These are phyloP conservation scores for Frankliniella fusca DNA, from an alignment of 2,888 invertebrate species.

Conservation along the genomic window DNA sequence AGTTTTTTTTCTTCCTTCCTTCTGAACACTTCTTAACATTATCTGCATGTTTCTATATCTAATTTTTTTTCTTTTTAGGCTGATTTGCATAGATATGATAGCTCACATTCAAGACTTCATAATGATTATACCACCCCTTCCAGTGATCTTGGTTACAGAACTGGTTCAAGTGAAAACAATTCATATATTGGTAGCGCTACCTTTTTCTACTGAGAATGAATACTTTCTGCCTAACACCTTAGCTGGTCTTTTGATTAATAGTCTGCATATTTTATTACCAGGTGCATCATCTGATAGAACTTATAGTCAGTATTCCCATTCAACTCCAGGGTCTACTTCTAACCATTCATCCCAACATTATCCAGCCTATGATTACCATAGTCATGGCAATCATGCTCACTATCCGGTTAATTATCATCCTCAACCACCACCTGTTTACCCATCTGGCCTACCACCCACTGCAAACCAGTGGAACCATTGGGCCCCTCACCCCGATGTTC, in stretches of 20 bases:
- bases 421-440: constrained; percentile 33
- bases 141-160: constrained; percentile 4
- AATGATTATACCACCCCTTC: not conserved
- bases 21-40: not conserved
- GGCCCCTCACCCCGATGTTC: constrained; percentile 23
- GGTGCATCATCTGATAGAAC: not conserved
- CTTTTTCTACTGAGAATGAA: too few relatives aligned
- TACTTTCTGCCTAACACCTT: too few relatives aligned
- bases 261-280: not conserved
- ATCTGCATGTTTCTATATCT: not conserved
- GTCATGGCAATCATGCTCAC: constrained; percentile 1
- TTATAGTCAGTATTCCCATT: not conserved
- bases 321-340: not conserved
- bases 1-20: too few relatives aligned
- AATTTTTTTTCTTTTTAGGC: not conserved
- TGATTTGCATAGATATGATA: not conserved
- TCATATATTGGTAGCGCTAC: not conserved
- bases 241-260: not conserved
- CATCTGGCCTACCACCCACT: constrained; percentile 35
- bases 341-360: constrained; percentile 22
- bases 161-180: constrained; percentile 2
- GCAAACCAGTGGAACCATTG: constrained; percentile 29
- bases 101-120: not conserved
- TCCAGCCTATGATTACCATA: constrained; percentile 30
- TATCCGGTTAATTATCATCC: constrained; percentile 24